A percentile compares a stretch with the other conserved stretches of the same genome.
phyloP scores from a whole-genome alignment of 2,113 vertebrate genomes.

The Chaenocephalus aceratus region DNA sequence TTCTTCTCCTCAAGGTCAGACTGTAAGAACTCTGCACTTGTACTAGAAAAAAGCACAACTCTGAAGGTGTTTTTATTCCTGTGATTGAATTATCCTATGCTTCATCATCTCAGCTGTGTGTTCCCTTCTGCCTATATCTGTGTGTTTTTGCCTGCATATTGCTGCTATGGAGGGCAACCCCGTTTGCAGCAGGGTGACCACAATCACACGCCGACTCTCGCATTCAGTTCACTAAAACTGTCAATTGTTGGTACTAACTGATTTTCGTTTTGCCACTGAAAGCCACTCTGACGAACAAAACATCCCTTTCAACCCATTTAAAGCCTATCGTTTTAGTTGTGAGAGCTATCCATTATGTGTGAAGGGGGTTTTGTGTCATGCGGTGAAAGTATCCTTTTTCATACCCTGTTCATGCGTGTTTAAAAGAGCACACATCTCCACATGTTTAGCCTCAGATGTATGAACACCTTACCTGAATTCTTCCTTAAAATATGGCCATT shows the following conservation, averaged over 20 bases:
- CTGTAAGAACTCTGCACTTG: background rate
- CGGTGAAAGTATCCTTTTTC: conserved; percentile 29
- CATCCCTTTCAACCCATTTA: conserved; percentile 22
- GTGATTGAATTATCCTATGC: background rate
- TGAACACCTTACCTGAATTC: background rate
- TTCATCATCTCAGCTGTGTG: conserved; percentile 21
- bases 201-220: background rate
- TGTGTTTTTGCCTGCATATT: conserved; percentile 48
- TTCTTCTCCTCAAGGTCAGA: conserved; percentile 52
- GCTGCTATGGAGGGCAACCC: conserved; percentile 19
- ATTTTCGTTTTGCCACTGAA: conserved; percentile 35
- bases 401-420: background rate
- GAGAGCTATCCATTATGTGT: conserved; percentile 32
- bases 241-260: conserved; percentile 16
- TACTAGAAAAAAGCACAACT: background rate
- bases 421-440: background rate
- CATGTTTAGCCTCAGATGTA: background rate
- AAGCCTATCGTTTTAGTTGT: conserved; percentile 17
- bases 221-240: conserved; percentile 7
- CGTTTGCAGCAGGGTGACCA: conserved; percentile 26
- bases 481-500: background rate
- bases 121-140: conserved; percentile 18
- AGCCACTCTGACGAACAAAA: conserved; percentile 37
- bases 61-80: conserved; percentile 1
- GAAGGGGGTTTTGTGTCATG: conserved; percentile 15